Conservation (phyloP, 2,888 invertebrate genomes). For the Baronia brevicornis region DNA sequence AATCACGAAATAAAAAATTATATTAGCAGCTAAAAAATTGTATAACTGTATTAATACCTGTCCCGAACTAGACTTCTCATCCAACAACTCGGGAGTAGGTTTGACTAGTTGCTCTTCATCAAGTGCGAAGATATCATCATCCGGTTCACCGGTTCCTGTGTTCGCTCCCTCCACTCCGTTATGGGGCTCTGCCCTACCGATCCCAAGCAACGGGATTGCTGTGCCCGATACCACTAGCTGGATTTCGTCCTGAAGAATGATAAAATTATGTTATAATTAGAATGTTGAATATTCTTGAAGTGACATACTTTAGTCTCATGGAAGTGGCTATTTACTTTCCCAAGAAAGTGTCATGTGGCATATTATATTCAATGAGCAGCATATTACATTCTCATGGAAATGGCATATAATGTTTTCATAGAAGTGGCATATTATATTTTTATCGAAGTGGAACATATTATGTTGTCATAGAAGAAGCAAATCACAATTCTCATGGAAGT, state of each 20-base stretch:
- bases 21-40: too few species aligned
- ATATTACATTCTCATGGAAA: too few species aligned
- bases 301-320: too few species aligned
- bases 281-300: background rate
- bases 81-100: constrained; percentile 25
- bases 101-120: constrained; percentile 81
- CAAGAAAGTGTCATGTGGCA: background rate
- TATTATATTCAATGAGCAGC: too few species aligned
- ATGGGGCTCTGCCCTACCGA: constrained; percentile 29
- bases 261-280: background rate
- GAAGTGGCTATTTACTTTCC: background rate
- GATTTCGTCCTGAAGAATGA: constrained; percentile 74
- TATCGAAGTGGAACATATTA: too few species aligned
- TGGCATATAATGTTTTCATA: too few species aligned
- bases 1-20: too few species aligned
- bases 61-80: constrained; percentile 45
- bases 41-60: too few species aligned
- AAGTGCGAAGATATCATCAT: constrained; percentile 88
- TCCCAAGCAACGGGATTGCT: constrained; percentile 77
- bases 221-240: constrained; percentile 84
- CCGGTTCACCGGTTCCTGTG: constrained; percentile 68
- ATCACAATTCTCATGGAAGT: too few species aligned
- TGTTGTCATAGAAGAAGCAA: too few species aligned
- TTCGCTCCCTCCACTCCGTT: constrained; percentile 21
- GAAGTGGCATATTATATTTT: too few species aligned